Percentiles rank a stretch among this genome's conserved stretches.
phyloP scores from a whole-genome alignment of 2,888 invertebrate genomes.

The Zaprionus lineosus region DNA sequence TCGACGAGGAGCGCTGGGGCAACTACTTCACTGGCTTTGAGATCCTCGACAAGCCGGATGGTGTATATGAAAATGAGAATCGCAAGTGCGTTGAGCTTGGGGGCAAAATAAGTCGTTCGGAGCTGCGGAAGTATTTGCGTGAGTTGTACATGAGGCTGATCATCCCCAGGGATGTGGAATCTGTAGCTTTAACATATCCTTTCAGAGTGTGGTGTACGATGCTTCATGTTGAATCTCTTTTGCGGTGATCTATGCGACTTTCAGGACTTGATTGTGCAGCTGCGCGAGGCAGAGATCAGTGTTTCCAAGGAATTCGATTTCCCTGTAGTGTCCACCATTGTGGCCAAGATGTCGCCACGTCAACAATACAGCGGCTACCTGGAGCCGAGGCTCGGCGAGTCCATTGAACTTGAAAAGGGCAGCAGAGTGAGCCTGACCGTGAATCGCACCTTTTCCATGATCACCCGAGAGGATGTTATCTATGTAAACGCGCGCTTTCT shows the following conservation, averaged over 20 bases:
- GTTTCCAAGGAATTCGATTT: conserved; percentile 67
- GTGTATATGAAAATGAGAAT: conserved; percentile 48
- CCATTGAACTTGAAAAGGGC: conserved; percentile 34
- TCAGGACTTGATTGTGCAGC: conserved; percentile 61
- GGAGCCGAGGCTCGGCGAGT: neutral
- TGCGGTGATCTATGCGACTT: conserved; percentile 62
- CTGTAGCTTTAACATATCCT: neutral
- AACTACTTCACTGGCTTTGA: conserved; percentile 69
- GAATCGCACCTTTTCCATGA: conserved; percentile 63
- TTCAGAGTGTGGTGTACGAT: conserved; percentile 65
- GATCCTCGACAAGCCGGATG: conserved; percentile 48
- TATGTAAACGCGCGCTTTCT: conserved; percentile 78
- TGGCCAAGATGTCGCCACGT: conserved; percentile 74
- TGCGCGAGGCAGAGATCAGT: conserved; percentile 68
- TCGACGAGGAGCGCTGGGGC: conserved; percentile 70
- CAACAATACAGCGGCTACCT: conserved; percentile 72
- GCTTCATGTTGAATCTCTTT: conserved; percentile 76
- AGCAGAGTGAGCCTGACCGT: conserved; percentile 53
- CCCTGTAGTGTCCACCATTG: conserved; percentile 69
- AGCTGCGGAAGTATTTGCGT: conserved; percentile 55
- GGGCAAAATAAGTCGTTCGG: conserved; percentile 18
- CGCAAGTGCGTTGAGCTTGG: conserved; percentile 70
- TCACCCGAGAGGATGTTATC: conserved; percentile 38
- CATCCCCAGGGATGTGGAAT: neutral
- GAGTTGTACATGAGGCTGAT: conserved; percentile 29